A percentile compares a stretch with the other conserved stretches of the same genome.
These are phyloP conservation scores for Glandiceps talaboti DNA, from an alignment of 53 echinoderm and acorn worm species.

Conservation along the genomic window DNA sequence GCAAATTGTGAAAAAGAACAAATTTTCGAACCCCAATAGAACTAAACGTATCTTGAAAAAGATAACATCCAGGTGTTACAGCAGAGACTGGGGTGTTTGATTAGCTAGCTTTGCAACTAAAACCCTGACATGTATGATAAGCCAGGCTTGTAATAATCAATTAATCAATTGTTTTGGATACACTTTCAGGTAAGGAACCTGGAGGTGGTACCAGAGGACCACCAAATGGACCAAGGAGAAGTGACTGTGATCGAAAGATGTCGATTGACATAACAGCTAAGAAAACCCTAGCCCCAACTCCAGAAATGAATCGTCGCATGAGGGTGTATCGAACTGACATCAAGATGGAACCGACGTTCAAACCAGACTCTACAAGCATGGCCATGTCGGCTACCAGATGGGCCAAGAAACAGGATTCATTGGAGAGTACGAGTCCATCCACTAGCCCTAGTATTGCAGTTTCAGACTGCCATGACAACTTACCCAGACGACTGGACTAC, in stretches of 20 bases:
- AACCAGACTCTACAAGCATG: not conserved
- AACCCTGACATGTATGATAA: too few species aligned
- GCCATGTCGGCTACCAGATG: too few species aligned
- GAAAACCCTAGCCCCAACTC: not conserved
- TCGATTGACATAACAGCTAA: not conserved
- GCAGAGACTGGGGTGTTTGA: too few species aligned
- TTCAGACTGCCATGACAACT: not conserved
- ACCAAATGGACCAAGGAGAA: not conserved
- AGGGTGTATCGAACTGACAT: not conserved
- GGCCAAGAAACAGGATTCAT: too few species aligned
- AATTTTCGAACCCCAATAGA: too few species aligned
- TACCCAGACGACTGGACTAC: not conserved
- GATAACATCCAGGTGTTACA: too few species aligned
- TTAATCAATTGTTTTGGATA: too few species aligned
- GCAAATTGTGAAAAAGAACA: too few species aligned
- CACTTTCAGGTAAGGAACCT: not conserved
- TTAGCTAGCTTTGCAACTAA: too few species aligned
- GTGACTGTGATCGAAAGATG: not conserved
- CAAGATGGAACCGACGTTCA: not conserved
- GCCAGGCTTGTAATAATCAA: too few species aligned
- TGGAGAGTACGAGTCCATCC: not conserved
- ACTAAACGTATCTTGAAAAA: too few species aligned
- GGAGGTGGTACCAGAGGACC: not conserved
- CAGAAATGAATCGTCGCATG: not conserved
- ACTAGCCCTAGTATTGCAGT: not conserved